Evolutionary conservation across 1,140 invertebrate species (phyloP), one percentile per base, ranked within the genome.

Genomic region (Cotesia typhae): DNA sequence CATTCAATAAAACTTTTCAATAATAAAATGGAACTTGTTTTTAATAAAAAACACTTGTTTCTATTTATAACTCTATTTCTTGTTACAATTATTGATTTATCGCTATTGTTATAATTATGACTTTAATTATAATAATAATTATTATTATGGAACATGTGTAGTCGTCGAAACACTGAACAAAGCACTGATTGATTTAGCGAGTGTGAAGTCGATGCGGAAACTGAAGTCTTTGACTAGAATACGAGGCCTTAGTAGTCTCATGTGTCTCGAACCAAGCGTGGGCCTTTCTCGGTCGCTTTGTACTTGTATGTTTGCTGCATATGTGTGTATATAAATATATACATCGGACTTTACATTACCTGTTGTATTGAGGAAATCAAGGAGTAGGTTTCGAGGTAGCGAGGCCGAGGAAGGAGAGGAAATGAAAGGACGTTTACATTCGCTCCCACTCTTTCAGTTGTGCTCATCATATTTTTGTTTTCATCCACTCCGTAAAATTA

Each of bases 171-270:
- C 53, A 57, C 53, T 17, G 20, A 17, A 57, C 20, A 57, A 20
- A 61, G 28, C 28, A 64, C 61, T 57, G 28, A n/a, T 65, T 74
- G 75, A 80, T 78, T 78, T 72, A 66, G 77, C 47, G 76, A 76
- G 64, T 55, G 4, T 71, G 76, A 69, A 81, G 80, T 84, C 81
- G 77, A 84, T 81, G 73, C 80, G 83, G 80, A 84, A 84, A 84
- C 83, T 85, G 84, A 78, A 75, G 76, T 69, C 77, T 79, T 76
- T 79, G 75, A 74, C 74, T 75, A 75, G 76, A 74, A 47, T 77
- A 77, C 72, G 75, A 57, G 61, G 70, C 70, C 60, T 61, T 77
- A 75, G 80, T 81, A 80, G 76, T 72, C 79, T 75, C 79, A 73
- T 47, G 41, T 47, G 52, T 61, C 67, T 75, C 66, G 73, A 79